Percentiles rank a stretch among this genome's conserved stretches.
Evolutionary conservation across 2,888 invertebrate genomes (phyloP).

Genomic region (Ditylenchus weischeri): DNA sequence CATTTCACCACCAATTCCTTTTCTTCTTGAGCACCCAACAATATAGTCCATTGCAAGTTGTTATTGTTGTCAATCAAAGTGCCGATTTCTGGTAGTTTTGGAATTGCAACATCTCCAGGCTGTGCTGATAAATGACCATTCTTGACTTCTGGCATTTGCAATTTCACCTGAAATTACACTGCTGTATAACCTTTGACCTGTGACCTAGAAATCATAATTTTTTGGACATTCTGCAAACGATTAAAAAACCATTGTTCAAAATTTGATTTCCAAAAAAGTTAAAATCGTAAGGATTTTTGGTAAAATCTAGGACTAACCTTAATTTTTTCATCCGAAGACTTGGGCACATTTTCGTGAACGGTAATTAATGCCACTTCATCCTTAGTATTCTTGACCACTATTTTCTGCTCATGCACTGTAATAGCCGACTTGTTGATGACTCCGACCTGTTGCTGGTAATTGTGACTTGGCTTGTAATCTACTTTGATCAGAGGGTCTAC

Average conservation of each 20-base stretch:
- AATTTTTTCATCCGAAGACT: constrained; percentile 60
- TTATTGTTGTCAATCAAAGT: constrained; percentile 48
- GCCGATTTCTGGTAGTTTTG: constrained; percentile 32
- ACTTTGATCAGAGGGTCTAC: constrained; percentile 61
- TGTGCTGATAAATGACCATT: not conserved
- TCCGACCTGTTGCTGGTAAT: constrained; percentile 48
- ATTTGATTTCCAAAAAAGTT: too few species aligned
- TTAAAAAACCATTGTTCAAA: too few species aligned
- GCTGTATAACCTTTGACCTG: too few species aligned
- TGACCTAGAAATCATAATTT: too few species aligned
- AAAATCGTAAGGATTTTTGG: too few species aligned
- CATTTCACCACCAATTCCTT: constrained; percentile 47
- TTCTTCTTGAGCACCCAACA: constrained; percentile 46
- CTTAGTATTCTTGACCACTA: constrained; percentile 60
- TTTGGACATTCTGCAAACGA: too few species aligned
- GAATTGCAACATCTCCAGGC: not conserved
- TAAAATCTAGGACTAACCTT: constrained; percentile 57
- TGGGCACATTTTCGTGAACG: constrained; percentile 60
- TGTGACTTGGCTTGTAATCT: constrained; percentile 58
- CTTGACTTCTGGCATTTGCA: constrained; percentile 24
- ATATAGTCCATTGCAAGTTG: constrained; percentile 52
- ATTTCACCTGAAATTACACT: constrained; percentile 29
- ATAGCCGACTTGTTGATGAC: constrained; percentile 58
- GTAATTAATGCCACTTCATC: constrained; percentile 54
- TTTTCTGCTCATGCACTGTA: constrained; percentile 55